These are phyloP conservation scores for Dunckerocampus dactyliophorus DNA, from an alignment of 2,113 vertebrate genomes.

Conservation along the genomic window DNA sequence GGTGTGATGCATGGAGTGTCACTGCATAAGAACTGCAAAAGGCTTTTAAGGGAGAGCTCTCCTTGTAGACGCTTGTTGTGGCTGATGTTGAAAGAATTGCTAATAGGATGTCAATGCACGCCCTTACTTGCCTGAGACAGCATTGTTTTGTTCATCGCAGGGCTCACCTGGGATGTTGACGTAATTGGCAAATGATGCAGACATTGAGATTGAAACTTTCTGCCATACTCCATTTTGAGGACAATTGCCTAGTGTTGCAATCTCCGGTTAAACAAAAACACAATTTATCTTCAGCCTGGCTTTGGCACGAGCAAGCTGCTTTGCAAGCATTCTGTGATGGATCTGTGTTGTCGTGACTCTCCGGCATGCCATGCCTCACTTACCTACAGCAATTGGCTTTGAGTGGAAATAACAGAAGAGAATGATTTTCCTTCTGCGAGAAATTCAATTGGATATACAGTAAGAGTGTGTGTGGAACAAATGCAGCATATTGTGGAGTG, in stretches of 20 bases:
- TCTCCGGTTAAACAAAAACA: too few species aligned
- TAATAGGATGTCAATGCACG: slow-evolving; percentile 40
- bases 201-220: slow-evolving; percentile 11
- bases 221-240: neutral
- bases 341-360: slow-evolving; percentile 18
- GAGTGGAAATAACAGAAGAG: slow-evolving; percentile 6
- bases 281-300: too few species aligned
- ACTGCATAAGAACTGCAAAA: slow-evolving; percentile 38
- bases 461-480: slow-evolving; percentile 1
- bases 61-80: slow-evolving; percentile 28
- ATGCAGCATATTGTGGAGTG: slow-evolving; percentile 4
- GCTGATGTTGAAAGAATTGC: slow-evolving; percentile 53
- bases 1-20: slow-evolving; percentile 62
- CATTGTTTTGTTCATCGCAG: slow-evolving; percentile 31
- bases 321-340: slow-evolving; percentile 28
- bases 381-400: neutral
- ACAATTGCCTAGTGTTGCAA: too few species aligned
- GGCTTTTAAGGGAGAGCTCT: slow-evolving; percentile 38
- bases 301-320: slow-evolving; percentile 30
- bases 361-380: slow-evolving; percentile 36
- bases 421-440: slow-evolving; percentile 15
- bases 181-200: slow-evolving; percentile 22
- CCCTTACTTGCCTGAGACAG: slow-evolving; percentile 45
- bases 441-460: slow-evolving; percentile 7
- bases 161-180: slow-evolving; percentile 30